A percentile compares a stretch with the other conserved stretches of the same genome.
Conservation (phyloP, 2,888 invertebrate genomes). For the Diogma glabrata region DNA sequence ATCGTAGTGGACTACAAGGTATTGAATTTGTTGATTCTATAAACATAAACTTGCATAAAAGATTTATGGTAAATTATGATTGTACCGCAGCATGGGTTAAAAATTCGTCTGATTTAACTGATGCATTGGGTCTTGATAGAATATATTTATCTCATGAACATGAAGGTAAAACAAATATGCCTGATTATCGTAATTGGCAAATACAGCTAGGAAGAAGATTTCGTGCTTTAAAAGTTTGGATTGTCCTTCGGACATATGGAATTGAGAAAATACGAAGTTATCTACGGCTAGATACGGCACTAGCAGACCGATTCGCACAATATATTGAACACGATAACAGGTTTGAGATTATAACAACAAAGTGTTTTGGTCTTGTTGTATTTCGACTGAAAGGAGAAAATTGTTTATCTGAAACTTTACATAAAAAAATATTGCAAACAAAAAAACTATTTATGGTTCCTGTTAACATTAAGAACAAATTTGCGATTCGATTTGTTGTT, state of each 20-base stretch:
- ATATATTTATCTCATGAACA: conserved; percentile 63
- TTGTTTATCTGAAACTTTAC: conserved; percentile 48
- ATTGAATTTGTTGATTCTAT: conserved; percentile 39
- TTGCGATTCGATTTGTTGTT: conserved; percentile 62
- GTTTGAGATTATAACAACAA: conserved; percentile 61
- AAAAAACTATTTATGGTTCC: conserved; percentile 66
- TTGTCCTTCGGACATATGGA: conserved; percentile 67
- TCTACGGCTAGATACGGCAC: conserved; percentile 53
- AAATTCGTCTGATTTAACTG: conserved; percentile 45
- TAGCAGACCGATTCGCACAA: conserved; percentile 63
- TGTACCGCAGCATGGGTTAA: conserved; percentile 7
- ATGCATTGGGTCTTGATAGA: conserved; percentile 74
- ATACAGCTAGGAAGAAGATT: conserved; percentile 67
- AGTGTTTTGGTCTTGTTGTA: conserved; percentile 64
- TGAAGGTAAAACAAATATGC: conserved; percentile 39
- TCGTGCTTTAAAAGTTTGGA: conserved; percentile 76
- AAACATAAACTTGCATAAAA: conserved; percentile 12
- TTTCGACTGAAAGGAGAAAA: conserved; percentile 66
- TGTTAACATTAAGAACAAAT: conserved; percentile 48
- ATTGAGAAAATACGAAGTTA: conserved; percentile 58
- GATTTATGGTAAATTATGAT: conserved; percentile 10
- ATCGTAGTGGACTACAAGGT: conserved; percentile 63
- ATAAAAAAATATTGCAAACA: conserved; percentile 54
- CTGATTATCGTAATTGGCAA: conserved; percentile 56
- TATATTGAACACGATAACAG: conserved; percentile 52